These are phyloP conservation scores for Triplophysa siluroides DNA, from an alignment of 2,113 vertebrate species.

Conservation along the genomic window DNA sequence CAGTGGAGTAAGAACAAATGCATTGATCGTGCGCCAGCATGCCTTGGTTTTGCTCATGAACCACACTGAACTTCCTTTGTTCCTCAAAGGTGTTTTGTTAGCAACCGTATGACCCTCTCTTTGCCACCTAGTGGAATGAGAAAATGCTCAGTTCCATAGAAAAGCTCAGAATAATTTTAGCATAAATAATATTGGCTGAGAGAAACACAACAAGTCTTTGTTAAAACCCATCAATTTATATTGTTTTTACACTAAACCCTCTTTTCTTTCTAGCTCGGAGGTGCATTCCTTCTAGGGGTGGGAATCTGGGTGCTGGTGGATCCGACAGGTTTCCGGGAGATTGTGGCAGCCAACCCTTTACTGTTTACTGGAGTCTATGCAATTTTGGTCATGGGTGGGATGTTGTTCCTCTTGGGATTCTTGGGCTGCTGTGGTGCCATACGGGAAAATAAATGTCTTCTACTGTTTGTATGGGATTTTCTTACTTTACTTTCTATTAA, in stretches of 20 bases:
- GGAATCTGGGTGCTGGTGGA: constrained; percentile 91
- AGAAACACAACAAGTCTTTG: not conserved
- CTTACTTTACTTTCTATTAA: not conserved
- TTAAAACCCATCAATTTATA: not conserved
- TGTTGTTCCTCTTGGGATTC: constrained; percentile 93
- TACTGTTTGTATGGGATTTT: constrained; percentile 84
- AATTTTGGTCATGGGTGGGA: constrained; percentile 86
- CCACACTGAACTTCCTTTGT: constrained; percentile 3
- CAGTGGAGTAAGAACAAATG: constrained; percentile 6
- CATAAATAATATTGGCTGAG: not conserved
- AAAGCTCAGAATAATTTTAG: not conserved
- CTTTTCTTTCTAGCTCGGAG: constrained; percentile 78
- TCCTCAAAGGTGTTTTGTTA: constrained; percentile 1
- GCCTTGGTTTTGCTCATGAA: constrained; percentile 13
- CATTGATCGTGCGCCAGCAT: constrained; percentile 29
- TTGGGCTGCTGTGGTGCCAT: constrained; percentile 93
- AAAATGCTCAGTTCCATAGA: not conserved
- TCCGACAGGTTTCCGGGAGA: constrained; percentile 90
- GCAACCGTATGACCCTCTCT: constrained; percentile 22
- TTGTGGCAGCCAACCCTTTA: constrained; percentile 86
- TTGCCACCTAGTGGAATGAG: not conserved
- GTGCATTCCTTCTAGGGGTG: constrained; percentile 83
- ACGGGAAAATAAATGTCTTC: constrained; percentile 90
- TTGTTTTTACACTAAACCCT: not conserved
- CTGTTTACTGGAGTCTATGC: constrained; percentile 88